Base-by-base conservation (phyloP, 2,888 invertebrate genomes). In the Aphidius colemani region DNA sequence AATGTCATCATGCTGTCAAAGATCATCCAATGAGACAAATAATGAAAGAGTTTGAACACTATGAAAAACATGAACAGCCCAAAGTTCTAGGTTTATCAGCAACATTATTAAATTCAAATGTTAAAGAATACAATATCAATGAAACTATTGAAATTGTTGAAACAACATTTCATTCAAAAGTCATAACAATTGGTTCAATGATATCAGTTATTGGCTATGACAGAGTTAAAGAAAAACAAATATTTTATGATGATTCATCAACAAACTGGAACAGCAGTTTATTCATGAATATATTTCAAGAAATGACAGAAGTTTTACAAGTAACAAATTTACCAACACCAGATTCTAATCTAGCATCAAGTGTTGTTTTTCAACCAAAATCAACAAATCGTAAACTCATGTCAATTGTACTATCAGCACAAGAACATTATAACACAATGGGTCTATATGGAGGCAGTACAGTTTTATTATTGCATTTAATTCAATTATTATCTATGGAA, bases 1-100 rank as follows among this genome's bases (percentile, higher is more conserved):
- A 99, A 79, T 98, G 98, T 74, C 98, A 99, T 78, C 90, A 92
- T 76, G 95, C 90, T 0, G 90, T 92, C 0, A 88, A 88, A 11
- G 87, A 89, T 64, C 95, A 96, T 79, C 90, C 94, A 0, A 96
- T 95, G 91, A 85, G 91, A 13, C 83, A 88, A 66, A 86, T 95
- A 8, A 91, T 92, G 89, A 86, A 86, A 65, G 80, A 84, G 6
- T 90, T 91, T 72, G 83, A 86, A 68, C 70, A 74, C n/a, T 83
- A 83, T 40, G 76, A 83, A 0, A 64, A 71, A 6, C 50, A 72
- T 0, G 66, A 85, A 1, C 85, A 87, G 11, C 95, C 96, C 0
- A 85, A 90, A 75, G 87, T 98, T 30, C 84, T 98, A 11, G 92
- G 96, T 0, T 84, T 98, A 18, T 94, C 97, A 0, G 96, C 96